Conservation (phyloP, 30 jellyfish, hydroid and myxozoan species). For the Kudoa iwatai region DNA sequence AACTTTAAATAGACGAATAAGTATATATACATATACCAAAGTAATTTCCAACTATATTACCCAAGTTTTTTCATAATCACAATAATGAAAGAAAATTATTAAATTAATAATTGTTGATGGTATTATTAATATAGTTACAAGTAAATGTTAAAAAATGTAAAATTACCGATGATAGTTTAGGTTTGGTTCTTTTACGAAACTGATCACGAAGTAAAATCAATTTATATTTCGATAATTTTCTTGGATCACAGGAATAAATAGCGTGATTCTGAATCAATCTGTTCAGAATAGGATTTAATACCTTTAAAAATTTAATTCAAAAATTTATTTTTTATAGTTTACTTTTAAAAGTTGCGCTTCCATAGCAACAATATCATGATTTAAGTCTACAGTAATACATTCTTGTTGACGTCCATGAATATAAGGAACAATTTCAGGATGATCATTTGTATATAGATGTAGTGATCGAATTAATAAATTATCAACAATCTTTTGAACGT, state of each 20-base stretch:
- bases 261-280: slow-evolving; percentile 20
- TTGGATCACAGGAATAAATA: slow-evolving; percentile 25
- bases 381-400: slow-evolving; percentile 33
- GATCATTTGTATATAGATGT: too few relatives aligned
- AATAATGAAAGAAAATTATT: too few relatives aligned
- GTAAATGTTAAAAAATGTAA: too few relatives aligned
- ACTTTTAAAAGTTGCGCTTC: slow-evolving; percentile 15
- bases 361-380: slow-evolving; percentile 12
- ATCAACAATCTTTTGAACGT: slow-evolving; percentile 29
- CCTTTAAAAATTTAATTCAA: slow-evolving; percentile 4
- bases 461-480: slow-evolving; percentile 32
- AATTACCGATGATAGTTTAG: too few relatives aligned
- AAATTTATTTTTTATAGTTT: neutral
- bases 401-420: slow-evolving; percentile 28
- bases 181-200: slow-evolving; percentile 40
- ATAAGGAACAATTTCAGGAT: too few relatives aligned
- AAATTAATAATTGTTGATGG: too few relatives aligned
- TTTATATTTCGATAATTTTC: slow-evolving; percentile 20
- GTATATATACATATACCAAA: too few relatives aligned
- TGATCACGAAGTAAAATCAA: slow-evolving; percentile 47
- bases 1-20: too few relatives aligned
- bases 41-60: too few relatives aligned
- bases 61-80: too few relatives aligned
- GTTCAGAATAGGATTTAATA: slow-evolving; percentile 9
- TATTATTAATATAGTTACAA: too few relatives aligned